Percentiles rank a stretch among this genome's conserved stretches.
Evolutionary conservation across 2,113 vertebrate genomes (phyloP).

Genomic region (Nannospalax galili): DNA sequence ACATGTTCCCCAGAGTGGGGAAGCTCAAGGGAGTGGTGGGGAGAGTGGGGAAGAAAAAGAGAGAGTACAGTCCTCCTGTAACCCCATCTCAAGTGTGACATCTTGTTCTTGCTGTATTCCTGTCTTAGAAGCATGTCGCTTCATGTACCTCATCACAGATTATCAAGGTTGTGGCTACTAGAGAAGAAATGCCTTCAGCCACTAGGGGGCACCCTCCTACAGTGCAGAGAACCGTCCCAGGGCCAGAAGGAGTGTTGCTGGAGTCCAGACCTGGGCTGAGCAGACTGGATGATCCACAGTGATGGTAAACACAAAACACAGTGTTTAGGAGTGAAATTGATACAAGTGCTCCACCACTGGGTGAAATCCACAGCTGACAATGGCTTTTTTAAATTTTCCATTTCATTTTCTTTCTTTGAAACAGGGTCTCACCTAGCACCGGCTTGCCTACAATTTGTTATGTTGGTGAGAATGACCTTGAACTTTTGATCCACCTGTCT

Average conservation of each 20-base stretch:
- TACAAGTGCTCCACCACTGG: not conserved
- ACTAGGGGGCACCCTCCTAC: not conserved
- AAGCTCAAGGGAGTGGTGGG: not conserved
- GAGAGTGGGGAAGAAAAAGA: not conserved
- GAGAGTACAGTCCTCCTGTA: not conserved
- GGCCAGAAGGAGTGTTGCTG: not conserved
- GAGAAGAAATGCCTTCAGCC: too few relatives aligned
- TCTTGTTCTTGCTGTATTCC: not conserved
- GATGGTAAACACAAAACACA: not conserved
- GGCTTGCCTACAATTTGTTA: not conserved
- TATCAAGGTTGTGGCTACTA: not conserved
- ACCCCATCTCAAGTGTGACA: not conserved
- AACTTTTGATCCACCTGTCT: not conserved
- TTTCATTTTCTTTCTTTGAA: not conserved
- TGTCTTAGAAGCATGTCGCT: not conserved
- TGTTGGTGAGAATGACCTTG: not conserved
- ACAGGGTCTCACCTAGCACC: not conserved
- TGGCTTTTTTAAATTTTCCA: rapidly evolving
- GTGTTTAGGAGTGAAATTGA: not conserved
- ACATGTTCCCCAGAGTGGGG: not conserved
- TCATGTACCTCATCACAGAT: not conserved
- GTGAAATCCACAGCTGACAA: not conserved
- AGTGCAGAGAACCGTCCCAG: not conserved
- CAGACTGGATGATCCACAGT: not conserved
- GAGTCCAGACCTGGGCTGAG: not conserved